These are phyloP conservation scores for Calephelis perditalis DNA, from an alignment of 2,888 invertebrate species.

Conservation along the genomic window DNA sequence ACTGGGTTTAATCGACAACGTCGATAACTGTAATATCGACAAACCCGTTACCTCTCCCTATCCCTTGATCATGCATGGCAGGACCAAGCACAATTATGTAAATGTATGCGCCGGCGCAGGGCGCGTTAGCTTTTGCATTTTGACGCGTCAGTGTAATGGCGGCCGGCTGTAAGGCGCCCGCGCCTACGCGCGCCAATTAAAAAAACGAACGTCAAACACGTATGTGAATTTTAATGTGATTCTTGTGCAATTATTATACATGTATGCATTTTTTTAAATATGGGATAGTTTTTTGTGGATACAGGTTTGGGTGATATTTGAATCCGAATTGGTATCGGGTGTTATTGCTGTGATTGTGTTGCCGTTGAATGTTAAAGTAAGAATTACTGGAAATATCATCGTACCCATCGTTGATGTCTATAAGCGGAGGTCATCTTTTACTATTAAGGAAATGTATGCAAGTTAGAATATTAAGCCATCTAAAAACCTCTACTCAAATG, in stretches of 20 bases:
- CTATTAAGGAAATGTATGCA: no score
- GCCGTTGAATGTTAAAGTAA: background rate
- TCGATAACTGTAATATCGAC: slow-evolving; percentile 22
- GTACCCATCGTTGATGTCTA: no score
- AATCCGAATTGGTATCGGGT: slow-evolving; percentile 2
- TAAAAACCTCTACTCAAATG: no score
- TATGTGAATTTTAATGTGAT: background rate
- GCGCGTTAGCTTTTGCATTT: slow-evolving; percentile 40
- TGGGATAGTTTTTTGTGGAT: background rate
- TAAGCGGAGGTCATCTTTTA: no score
- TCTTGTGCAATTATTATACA: background rate
- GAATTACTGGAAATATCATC: background rate
- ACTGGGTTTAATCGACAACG: background rate
- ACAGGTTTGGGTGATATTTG: background rate
- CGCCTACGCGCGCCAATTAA: slow-evolving; percentile 41
- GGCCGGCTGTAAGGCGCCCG: slow-evolving; percentile 54
- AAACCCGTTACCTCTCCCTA: slow-evolving; percentile 18
- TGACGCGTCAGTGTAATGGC: slow-evolving; percentile 64
- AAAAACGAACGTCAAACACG: slow-evolving; percentile 17
- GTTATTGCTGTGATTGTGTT: slow-evolving; percentile 7
- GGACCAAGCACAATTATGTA: slow-evolving; percentile 62
- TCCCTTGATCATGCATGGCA: slow-evolving; percentile 36
- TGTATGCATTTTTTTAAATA: background rate
- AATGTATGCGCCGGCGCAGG: slow-evolving; percentile 54
- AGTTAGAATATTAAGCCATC: no score